phyloP scores from a whole-genome alignment of 2,888 invertebrate genomes.

The Protodeltote pygarga region DNA sequence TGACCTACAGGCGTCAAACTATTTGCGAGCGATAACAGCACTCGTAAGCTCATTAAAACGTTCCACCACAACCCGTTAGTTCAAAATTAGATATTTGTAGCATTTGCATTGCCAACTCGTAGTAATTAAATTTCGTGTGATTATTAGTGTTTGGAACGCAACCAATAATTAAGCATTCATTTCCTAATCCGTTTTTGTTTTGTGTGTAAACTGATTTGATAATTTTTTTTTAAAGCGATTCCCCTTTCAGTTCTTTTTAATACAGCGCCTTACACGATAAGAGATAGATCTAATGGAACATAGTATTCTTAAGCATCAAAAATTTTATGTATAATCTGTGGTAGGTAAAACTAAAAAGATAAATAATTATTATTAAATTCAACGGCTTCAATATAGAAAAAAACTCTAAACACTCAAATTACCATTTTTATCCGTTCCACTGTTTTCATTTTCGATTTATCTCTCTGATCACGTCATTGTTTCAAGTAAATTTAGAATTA shows the following conservation, averaged over 20 bases:
- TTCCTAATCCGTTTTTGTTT: no score
- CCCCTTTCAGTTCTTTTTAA: no score
- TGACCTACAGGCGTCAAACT: slow-evolving; percentile 16
- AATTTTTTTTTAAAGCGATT: no score
- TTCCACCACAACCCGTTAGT: slow-evolving; percentile 34
- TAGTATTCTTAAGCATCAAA: no score
- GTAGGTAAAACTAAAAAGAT: no score
- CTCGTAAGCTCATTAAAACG: slow-evolving; percentile 52
- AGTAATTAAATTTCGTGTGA: slow-evolving; percentile 70
- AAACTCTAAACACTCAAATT: slow-evolving; percentile 2
- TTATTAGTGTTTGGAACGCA: slow-evolving; percentile 59
- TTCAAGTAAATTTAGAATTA: slow-evolving; percentile 63
- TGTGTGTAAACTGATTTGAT: no score
- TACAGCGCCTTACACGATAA: no score
- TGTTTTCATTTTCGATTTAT: slow-evolving; percentile 20
- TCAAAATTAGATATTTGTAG: slow-evolving; percentile 58
- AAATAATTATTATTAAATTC: no score
- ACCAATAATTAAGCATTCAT: slow-evolving; percentile 42
- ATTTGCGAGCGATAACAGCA: slow-evolving; percentile 44
- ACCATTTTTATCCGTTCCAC: not conserved
- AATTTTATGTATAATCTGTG: no score
- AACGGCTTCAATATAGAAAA: no score
- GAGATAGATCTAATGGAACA: no score
- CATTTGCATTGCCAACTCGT: slow-evolving; percentile 51
- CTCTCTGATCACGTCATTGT: slow-evolving; percentile 50